Base-by-base conservation (phyloP, 2,113 vertebrate genomes). In the Nothocercus julius region DNA sequence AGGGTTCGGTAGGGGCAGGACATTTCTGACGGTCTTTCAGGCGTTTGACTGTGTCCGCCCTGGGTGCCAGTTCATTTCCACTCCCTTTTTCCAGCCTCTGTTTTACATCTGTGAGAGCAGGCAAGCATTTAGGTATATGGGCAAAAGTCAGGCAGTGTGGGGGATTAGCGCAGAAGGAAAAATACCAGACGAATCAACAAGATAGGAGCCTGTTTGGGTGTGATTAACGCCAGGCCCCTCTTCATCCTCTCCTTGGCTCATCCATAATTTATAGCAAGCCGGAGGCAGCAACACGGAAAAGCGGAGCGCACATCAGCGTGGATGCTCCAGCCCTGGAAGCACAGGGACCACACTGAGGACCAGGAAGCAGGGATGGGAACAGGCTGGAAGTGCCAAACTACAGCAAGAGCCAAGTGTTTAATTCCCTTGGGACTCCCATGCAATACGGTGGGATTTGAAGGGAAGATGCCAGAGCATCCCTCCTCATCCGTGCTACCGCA, bases 391-490 rank as follows among this genome's bases (percentile, higher is more conserved):
- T 67, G 22, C 44, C 64, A 44, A 78, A 36, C 74, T 73, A 22
- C 2, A 0, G 14, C 1, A 6, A 38, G 5, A 40, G 2, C 40
- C 14, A 2, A 2, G 8, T 22, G 49, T 7, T 32, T 53, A 45
- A 1, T 19, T 36, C 30, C 59, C 2, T 6, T 2, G 4, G 49
- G 66, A 77, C 21, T 17, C 10, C 51, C 32, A 68, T 47, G 59
- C 5, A 8, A 45, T 17, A 32, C 2, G 3, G 17, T 17, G 6
- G 17, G 17, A 21, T 28, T 30, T 45, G 40, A 28, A 64, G 87
- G 15, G n/a, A 27, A 38, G 38, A 17, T 47, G 21, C 56, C 0
- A 2, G 30, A 42, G 47, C 25, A 4, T 32, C n/a, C 64, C 40
- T 34, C 56, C 64, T 17, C 1, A 0, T 47, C 45, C 3, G 0